Evolutionary conservation across 2,113 vertebrate species (phyloP).

Genomic region (Jacana jacana): DNA sequence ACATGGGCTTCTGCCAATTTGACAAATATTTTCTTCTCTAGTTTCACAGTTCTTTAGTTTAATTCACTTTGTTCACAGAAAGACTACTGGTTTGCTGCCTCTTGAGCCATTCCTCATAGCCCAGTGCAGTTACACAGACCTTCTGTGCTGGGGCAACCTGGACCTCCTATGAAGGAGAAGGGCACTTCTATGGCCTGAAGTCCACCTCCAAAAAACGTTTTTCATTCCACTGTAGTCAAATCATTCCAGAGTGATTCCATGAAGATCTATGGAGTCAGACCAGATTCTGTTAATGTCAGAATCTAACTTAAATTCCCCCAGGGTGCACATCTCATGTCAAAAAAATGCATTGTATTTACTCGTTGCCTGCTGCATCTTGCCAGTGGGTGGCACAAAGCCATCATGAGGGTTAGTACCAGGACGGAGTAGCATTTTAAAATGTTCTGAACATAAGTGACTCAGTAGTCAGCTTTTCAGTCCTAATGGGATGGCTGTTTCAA

Average conservation of each 20-base stretch:
- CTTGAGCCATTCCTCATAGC: neutral
- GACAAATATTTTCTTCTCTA: neutral
- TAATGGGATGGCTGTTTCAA: conserved; percentile 26
- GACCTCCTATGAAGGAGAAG: neutral
- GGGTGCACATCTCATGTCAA: neutral
- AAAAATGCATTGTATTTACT: neutral
- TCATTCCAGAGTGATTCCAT: neutral
- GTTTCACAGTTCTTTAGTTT: neutral
- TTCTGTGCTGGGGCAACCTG: neutral
- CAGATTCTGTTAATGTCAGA: neutral
- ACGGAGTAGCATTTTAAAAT: neutral
- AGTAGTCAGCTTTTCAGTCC: conserved; percentile 3
- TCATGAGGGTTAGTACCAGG: neutral
- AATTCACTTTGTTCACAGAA: neutral
- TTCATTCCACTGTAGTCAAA: neutral
- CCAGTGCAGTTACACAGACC: neutral
- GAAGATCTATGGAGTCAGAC: neutral
- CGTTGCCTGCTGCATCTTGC: neutral
- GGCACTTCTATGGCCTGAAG: neutral
- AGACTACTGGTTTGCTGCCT: neutral
- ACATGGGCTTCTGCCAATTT: neutral
- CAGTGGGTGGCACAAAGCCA: neutral
- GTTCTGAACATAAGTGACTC: conserved; percentile 5
- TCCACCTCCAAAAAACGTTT: neutral
- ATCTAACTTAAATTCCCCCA: neutral